Evolutionary conservation across 2,888 invertebrate species (phyloP), one percentile per base, ranked within the genome.

Genomic region (Sussaba pulchella): DNA sequence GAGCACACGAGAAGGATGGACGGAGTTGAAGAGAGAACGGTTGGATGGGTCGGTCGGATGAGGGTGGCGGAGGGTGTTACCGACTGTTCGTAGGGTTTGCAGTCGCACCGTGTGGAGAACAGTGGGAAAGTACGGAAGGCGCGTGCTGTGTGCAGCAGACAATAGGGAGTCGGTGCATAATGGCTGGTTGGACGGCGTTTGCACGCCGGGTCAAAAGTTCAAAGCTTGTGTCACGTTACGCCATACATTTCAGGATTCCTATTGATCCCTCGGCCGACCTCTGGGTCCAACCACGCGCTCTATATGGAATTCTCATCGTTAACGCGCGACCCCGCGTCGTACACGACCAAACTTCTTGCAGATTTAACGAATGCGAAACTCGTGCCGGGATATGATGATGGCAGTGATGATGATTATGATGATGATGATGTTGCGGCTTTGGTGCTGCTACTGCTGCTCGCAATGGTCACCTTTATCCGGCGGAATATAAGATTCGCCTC

Each of bases 161-260:
- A 79, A 81, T 64, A n/a, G 72, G 57, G 57, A 73, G 63, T 69
- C 77, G 72, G 67, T 75, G 80, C 80, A 80, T 80, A 76, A 80
- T 76, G 63, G 76, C 57, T 17, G 54, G 54, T 72, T 26, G 72
- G 50, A 64, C 45, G 63, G 39, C 66, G 67, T 76, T 67, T 69
- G 70, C 61, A 76, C 45, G 74, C 71, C 47, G 71, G 74, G 81
- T 78, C 81, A 81, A 81, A 81, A 81, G 81, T 81, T 78, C 81
- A 81, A 81, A 78, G 78, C 64, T 70, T 72, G 77, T 81, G 80
- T 81, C 80, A 81, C 76, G 77, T 76, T 80, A 54, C 76, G 71
- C 67, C 76, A 50, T 77, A 81, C 72, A 81, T 81, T 81, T 77
- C 47, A 77, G 69, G 80, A 81, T 77, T 81, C 57, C 80, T 81